Conservation (phyloP, 2,797 vertebrate species). For the Etheostoma nigrum region DNA sequence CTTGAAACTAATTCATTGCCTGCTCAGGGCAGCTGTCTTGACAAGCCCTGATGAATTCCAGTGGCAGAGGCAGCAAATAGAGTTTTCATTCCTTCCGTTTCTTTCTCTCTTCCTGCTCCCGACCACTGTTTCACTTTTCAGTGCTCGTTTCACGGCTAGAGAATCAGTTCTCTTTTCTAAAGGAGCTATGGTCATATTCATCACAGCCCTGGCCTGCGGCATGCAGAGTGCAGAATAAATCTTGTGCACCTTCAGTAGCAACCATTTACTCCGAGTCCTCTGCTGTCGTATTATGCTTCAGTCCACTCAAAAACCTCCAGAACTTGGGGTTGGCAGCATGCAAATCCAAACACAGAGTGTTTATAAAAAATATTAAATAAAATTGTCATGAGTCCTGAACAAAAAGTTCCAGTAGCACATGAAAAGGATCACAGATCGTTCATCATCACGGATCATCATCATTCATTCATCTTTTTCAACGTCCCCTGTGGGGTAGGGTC, state of each 20-base stretch:
- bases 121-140: conserved; percentile 72
- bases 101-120: conserved; percentile 55
- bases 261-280: conserved; percentile 61
- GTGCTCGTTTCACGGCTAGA: conserved; percentile 67
- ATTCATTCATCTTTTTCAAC: conserved; percentile 42
- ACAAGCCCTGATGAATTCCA: conserved; percentile 83
- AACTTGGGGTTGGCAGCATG: conserved; percentile 52
- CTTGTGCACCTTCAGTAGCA: conserved; percentile 58
- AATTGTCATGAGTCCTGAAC: conserved; percentile 37
- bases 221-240: conserved; percentile 70
- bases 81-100: conserved; percentile 68
- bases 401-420: conserved; percentile 42
- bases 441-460: conserved; percentile 37
- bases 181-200: conserved; percentile 73
- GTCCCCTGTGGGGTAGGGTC: conserved; percentile 30
- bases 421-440: conserved; percentile 42
- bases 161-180: conserved; percentile 69
- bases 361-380: conserved; percentile 42
- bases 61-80: conserved; percentile 76
- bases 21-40: conserved; percentile 79
- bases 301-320: conserved; percentile 52
- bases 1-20: conserved; percentile 83
- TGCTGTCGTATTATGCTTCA: conserved; percentile 61
- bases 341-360: conserved; percentile 48
- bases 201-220: conserved; percentile 65